Base-by-base conservation (phyloP, 1,140 invertebrate species). In the Fragariocoptes setiger region DNA sequence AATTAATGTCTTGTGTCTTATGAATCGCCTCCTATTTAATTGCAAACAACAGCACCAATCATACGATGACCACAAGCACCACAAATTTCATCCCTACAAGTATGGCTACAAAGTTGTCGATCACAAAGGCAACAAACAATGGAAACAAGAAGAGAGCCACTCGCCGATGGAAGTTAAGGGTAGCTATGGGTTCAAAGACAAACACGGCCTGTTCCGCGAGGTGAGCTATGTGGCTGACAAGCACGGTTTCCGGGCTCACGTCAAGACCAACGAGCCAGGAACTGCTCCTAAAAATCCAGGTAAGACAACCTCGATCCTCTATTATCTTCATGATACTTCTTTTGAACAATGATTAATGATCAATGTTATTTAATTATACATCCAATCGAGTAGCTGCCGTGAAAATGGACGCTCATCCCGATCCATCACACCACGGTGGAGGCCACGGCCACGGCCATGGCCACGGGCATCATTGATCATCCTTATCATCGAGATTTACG, bases 21-120 rank as follows among this genome's bases (percentile, higher is more conserved):
- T n/a, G n/a, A n/a, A n/a, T n/a, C n/a, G n/a, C n/a, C n/a, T n/a
- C n/a, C n/a, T n/a, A n/a, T n/a, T n/a, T n/a, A n/a, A n/a, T n/a
- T n/a, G n/a, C 25, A 31, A 31, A 8, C 8, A 8, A 31, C 25
- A 31, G n/a, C 25, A 31, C 8, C 8, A 8, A 31, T 8, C 25
- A n/a, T n/a, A 31, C 8, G 8, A 31, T n/a, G 25, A 31, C 8
- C 8, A 31, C 8, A 31, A 31, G 25, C 8, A 31, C 8, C 25
- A 31, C 25, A 31, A 44, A 57, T 38, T 8, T 16, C 8, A 15
- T 16, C 42, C 42, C 3, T 43, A 43, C 38, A 41, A 41, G 15
- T 43, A 38, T 39, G 42, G 42, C 19, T 43, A 43, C 20, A 36
- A 43, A n/a, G 38, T 43, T n/a, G 18, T 43, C 38, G 41, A 42